These are phyloP conservation scores for Lanius collurio DNA, from an alignment of 2,113 vertebrate genomes.

Conservation along the genomic window DNA sequence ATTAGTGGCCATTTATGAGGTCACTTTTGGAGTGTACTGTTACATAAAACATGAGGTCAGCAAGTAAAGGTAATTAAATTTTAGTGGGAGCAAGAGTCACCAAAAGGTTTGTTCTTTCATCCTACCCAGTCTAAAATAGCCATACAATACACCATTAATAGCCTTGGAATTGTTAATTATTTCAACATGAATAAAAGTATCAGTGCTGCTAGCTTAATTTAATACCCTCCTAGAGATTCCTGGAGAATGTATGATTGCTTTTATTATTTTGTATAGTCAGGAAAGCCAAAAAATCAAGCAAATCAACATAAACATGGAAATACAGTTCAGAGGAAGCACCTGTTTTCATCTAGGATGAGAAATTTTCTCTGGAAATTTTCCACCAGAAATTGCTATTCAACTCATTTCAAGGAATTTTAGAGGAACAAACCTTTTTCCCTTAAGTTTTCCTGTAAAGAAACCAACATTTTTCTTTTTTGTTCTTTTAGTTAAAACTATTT, in stretches of 20 bases:
- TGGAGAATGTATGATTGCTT: slow-evolving; percentile 66
- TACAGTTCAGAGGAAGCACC: not conserved
- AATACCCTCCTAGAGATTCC: slow-evolving; percentile 64
- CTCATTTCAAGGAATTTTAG: not conserved
- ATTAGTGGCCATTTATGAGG: slow-evolving; percentile 75
- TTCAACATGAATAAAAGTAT: slow-evolving; percentile 74
- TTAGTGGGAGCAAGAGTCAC: slow-evolving; percentile 80
- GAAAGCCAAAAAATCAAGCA: not conserved
- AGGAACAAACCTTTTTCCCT: not conserved
- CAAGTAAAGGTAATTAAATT: slow-evolving; percentile 80
- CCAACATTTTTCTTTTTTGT: not conserved
- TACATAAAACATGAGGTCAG: slow-evolving; percentile 81
- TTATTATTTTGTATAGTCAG: slow-evolving; percentile 64
- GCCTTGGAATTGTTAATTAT: slow-evolving; percentile 76
- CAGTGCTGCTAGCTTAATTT: slow-evolving; percentile 68
- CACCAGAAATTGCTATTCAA: not conserved
- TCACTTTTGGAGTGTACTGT: slow-evolving; percentile 74
- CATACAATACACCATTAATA: slow-evolving; percentile 72
- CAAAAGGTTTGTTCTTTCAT: slow-evolving; percentile 77
- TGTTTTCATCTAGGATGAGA: not conserved
- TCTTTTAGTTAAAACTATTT: not conserved
- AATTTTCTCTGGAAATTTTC: not conserved
- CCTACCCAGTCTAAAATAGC: slow-evolving; percentile 70
- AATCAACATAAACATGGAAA: not conserved
- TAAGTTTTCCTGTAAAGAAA: not conserved